Evolutionary conservation across 2,888 invertebrate species (phyloP).

Genomic region (Nasonia oneida): DNA sequence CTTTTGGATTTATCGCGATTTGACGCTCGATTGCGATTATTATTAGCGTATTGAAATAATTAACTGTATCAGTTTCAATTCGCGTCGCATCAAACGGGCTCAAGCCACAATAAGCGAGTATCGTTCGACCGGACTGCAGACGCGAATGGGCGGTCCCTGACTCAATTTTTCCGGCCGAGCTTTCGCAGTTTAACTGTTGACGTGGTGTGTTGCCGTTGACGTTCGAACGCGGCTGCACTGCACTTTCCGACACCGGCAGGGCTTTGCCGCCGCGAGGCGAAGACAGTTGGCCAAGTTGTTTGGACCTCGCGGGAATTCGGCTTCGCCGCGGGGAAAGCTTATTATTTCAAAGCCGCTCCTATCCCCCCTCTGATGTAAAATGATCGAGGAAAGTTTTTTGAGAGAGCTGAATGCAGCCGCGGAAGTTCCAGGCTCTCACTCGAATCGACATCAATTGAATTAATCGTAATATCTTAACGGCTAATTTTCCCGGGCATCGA

Average conservation of each 20-base stretch:
- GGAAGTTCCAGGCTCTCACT: not conserved
- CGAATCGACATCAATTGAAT: not conserved
- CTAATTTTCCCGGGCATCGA: not conserved
- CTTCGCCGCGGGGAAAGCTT: too few species aligned
- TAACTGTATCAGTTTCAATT: slow-evolving; percentile 1
- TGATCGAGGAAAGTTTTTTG: too few species aligned
- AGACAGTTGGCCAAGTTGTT: not conserved
- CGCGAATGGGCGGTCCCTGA: not conserved
- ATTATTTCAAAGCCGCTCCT: not conserved
- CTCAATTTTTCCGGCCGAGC: not conserved
- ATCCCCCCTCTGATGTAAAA: not conserved
- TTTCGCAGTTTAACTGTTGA: not conserved
- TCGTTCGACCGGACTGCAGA: not conserved
- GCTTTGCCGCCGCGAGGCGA: not conserved
- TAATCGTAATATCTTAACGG: slow-evolving; percentile 5
- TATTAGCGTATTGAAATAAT: not conserved
- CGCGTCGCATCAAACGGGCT: not conserved
- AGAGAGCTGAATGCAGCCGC: too few species aligned
- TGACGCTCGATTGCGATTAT: not conserved
- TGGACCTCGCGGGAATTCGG: not conserved
- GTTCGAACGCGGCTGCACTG: not conserved
- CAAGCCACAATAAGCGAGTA: not conserved
- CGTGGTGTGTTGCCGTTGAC: not conserved
- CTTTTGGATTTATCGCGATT: too few species aligned
- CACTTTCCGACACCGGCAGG: not conserved